Evolutionary conservation across 2,113 vertebrate species (phyloP), one percentile per base, ranked within the genome.

Genomic region (Entosphenus tridentatus): DNA sequence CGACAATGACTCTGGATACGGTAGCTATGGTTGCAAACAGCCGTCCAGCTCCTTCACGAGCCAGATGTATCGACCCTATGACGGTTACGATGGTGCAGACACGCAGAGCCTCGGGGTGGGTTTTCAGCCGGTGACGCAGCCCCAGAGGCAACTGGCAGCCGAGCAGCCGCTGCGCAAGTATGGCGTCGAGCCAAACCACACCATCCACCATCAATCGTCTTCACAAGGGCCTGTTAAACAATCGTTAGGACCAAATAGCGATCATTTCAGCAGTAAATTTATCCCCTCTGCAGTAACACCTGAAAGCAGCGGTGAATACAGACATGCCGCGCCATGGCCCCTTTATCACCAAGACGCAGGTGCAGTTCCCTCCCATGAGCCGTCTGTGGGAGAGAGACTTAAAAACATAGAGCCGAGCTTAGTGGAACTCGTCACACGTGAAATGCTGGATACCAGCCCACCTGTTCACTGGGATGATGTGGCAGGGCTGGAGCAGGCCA

Each of bases 1-100:
- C 80, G 95, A 98, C 74, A 86, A 96, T 84, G 89, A 96, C 81
- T 84, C 93, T 77, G 84, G 80, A 81, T 98, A 96, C 77, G 87
- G 83, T 79, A 88, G 85, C 82, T 98, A 95, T 78, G 90, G 79
- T 82, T 97, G 83, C 21, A 65, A 65, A 11, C 93, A 95, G 82
- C 89, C 87, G 81, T 89, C 62, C 21, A 21, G 62, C 9, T n/a
- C 62, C 21, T 65, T 65, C 21, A 65, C 62, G n/a, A 65, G 62
- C 10, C 62, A 65, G 10, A 65, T 65, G 62, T 65, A 65, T 21
- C n/a, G 62, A 21, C 62, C 62, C n/a, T 65, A 16, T 65, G 62
- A 65, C n/a, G 10, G 62, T n/a, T 65, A 65, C 21, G 62, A 65
- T n/a, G 10, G 62, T 21, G 21, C n/a, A 9, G 62, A 65, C 21